Conservation (phyloP, 2,113 vertebrate species). For the Nerophis ophidion region DNA sequence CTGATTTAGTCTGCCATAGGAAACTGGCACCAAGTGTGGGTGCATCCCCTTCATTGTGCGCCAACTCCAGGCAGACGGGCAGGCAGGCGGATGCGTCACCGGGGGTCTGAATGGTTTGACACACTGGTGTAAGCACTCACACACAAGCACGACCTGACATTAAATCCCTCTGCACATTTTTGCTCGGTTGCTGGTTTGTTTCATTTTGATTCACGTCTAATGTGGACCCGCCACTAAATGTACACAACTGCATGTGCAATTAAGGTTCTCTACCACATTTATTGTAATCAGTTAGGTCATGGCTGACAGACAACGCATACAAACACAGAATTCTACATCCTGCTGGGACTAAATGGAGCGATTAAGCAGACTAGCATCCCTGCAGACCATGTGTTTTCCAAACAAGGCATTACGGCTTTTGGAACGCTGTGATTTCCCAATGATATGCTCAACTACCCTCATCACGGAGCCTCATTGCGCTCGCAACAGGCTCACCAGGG, state of each 20-base stretch:
- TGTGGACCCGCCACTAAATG: background rate
- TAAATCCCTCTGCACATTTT: background rate
- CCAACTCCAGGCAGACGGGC: constrained; percentile 27
- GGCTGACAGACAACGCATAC: constrained; percentile 9
- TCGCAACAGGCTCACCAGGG: constrained; percentile 28
- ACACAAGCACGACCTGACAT: constrained; percentile 3
- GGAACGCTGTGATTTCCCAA: constrained; percentile 53
- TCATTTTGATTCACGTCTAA: background rate
- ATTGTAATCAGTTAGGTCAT: background rate
- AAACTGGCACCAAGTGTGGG: constrained; percentile 51
- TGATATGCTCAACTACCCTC: constrained; percentile 44
- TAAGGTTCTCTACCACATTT: background rate
- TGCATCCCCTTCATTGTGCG: constrained; percentile 48
- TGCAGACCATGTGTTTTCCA: constrained; percentile 41
- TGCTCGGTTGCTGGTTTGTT: background rate
- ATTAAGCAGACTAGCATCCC: constrained; percentile 32
- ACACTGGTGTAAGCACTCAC: constrained; percentile 10
- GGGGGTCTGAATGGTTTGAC: constrained; percentile 31
- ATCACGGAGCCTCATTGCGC: constrained; percentile 40
- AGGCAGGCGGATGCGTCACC: constrained; percentile 34
- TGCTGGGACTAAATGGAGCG: constrained; percentile 30
- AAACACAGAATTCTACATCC: constrained; percentile 13
- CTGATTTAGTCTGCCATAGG: constrained; percentile 53
- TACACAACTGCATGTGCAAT: background rate
- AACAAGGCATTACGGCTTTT: constrained; percentile 45